Base-by-base conservation (phyloP, 2,113 vertebrate species). In the Mastomys coucha region DNA sequence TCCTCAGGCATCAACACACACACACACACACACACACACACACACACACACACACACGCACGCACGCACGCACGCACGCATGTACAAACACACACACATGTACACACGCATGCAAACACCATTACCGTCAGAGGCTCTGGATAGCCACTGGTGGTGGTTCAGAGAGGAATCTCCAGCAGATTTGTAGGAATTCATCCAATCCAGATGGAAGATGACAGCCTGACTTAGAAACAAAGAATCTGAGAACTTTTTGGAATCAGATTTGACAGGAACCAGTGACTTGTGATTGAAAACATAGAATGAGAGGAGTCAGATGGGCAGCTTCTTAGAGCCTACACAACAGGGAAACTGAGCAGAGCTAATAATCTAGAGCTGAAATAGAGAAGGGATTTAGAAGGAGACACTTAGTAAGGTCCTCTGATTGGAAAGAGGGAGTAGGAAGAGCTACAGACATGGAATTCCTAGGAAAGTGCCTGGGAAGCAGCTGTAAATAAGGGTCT, bases 251-350 rank as follows among this genome's bases (percentile, higher is more conserved):
- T 45, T 14, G 22, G 78, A 56, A 76, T 7, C 60, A 88, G 56
- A 56, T 88, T 1, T 16, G 36, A 88, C 6, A 78, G 92, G 51
- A 82, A 39, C 12, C 33, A 80, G 80, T 1, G 72, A 14, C 33
- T 65, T n/a, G 33, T n/a, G 24, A 42, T 16, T 24, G 72, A 42
- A 94, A 39, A 53, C n/a, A 3, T 1, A 9, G 9, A 78, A 45
- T 0, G 0, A 36, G 39, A 39, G 12, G 76, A 39, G 53, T 58
- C 33, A 81, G 6, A 28, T 2, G 12, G 24, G 53, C 51, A 73
- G 33, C 58, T 90, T 45, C 20, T 53, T 58, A 12, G 92, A 76
- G 33, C 2, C 17, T 0, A 17, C 70, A 51, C 28, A 49, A 69
- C 8, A 60, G 49, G 60, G 60, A 28, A 60, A 42, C 28, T 1